phyloP scores from a whole-genome alignment of 1,140 invertebrate genomes.

The Lordiphosa collinella region DNA sequence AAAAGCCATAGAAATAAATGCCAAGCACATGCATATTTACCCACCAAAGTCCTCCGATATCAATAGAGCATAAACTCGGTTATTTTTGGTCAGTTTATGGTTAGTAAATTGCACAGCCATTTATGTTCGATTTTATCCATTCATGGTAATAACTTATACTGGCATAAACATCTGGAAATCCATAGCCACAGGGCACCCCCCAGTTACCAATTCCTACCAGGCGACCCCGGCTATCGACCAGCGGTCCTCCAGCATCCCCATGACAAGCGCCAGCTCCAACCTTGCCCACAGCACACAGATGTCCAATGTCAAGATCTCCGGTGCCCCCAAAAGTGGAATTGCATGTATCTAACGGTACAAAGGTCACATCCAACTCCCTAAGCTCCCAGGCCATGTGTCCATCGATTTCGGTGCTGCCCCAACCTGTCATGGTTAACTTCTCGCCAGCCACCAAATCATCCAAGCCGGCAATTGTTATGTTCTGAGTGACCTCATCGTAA shows the following conservation, averaged over 20 bases:
- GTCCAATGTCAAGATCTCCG: slow-evolving; percentile 53
- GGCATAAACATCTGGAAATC: slow-evolving; percentile 81
- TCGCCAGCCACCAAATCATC: slow-evolving; percentile 52
- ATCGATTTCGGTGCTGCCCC: slow-evolving; percentile 76
- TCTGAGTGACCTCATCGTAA: slow-evolving; percentile 80
- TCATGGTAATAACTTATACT: slow-evolving; percentile 70
- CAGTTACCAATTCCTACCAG: slow-evolving; percentile 80
- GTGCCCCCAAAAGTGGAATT: slow-evolving; percentile 30
- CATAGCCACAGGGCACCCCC: slow-evolving; percentile 81
- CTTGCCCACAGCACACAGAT: slow-evolving; percentile 83
- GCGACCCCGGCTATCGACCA: slow-evolving; percentile 51
- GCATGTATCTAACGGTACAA: slow-evolving; percentile 42
- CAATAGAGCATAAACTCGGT: neutral
- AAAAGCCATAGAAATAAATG: too few species aligned
- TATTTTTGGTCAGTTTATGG: slow-evolving; percentile 12
- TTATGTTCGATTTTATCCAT: slow-evolving; percentile 60
- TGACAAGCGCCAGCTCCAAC: slow-evolving; percentile 79
- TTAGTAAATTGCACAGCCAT: slow-evolving; percentile 40
- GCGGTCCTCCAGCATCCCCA: slow-evolving; percentile 62
- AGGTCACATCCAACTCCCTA: slow-evolving; percentile 52
- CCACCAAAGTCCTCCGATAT: neutral
- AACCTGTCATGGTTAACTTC: slow-evolving; percentile 81
- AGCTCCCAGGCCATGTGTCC: slow-evolving; percentile 36
- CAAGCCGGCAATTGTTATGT: slow-evolving; percentile 55
- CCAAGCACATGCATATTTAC: too few species aligned